Conservation (phyloP, 2,888 invertebrate genomes). For the Microplitis deprimator region DNA sequence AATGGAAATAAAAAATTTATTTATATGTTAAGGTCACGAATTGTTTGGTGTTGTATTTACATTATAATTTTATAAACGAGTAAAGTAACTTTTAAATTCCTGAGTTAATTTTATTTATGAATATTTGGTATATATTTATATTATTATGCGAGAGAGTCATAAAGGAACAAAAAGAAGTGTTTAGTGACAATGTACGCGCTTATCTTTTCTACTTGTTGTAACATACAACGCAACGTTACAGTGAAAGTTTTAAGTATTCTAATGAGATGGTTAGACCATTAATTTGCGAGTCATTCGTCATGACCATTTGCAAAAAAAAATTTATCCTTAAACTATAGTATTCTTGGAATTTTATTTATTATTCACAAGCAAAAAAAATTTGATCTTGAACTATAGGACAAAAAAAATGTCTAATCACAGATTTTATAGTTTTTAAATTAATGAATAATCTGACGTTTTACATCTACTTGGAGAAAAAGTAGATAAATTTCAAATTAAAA, state of each 20-base stretch:
- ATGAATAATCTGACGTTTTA: too few relatives aligned
- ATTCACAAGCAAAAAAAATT: background rate
- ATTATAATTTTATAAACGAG: background rate
- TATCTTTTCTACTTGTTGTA: background rate
- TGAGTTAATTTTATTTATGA: background rate
- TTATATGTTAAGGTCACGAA: background rate
- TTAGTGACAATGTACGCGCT: slow-evolving; percentile 14
- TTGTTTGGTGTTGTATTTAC: background rate
- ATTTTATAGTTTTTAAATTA: too few relatives aligned
- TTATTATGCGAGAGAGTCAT: background rate
- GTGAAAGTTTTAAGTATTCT: slow-evolving; percentile 26
- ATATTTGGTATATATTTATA: background rate
- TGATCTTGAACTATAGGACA: background rate
- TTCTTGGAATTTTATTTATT: too few relatives aligned
- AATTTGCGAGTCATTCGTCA: slow-evolving; percentile 15
- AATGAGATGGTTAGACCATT: slow-evolving; percentile 22
- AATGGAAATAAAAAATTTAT: background rate
- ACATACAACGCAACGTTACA: slow-evolving; percentile 14
- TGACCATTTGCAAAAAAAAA: background rate
- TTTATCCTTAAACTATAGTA: background rate
- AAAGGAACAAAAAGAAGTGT: slow-evolving; percentile 3
- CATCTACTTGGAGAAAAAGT: too few relatives aligned
- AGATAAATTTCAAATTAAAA: background rate
- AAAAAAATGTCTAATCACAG: background rate
- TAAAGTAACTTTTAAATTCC: background rate